Evolutionary conservation across 2,888 invertebrate genomes (phyloP).

Genomic region (Athrips mouffetella): DNA sequence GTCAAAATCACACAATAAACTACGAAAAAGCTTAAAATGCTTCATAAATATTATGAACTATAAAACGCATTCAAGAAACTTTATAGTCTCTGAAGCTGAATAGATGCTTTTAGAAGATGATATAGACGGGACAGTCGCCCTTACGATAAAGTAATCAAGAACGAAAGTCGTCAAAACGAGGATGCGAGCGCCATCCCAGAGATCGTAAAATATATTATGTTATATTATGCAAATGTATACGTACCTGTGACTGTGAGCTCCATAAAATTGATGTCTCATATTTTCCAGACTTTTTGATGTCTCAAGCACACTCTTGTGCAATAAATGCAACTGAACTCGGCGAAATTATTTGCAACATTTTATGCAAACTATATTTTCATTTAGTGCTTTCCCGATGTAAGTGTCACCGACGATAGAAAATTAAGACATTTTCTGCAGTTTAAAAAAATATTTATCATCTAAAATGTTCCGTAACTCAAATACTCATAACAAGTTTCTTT

Average conservation of each 20-base stretch:
- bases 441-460: no score
- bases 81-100: neutral
- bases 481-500: no score
- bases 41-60: constrained; percentile 6
- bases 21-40: neutral
- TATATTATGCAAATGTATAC: constrained; percentile 19
- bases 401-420: no score
- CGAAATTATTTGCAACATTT: constrained; percentile 34
- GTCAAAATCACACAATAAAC: neutral
- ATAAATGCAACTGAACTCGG: constrained; percentile 37
- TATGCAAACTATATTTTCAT: neutral
- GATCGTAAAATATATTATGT: constrained; percentile 18
- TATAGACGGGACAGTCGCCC: constrained; percentile 2
- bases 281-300: constrained; percentile 34
- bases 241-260: constrained; percentile 15
- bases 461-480: no score
- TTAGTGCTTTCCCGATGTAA: no score
- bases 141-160: constrained; percentile 12
- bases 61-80: constrained; percentile 3
- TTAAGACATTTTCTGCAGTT: no score
- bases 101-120: constrained; percentile 5
- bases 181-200: constrained; percentile 7
- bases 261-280: constrained; percentile 27
- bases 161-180: constrained; percentile 13
- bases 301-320: constrained; percentile 40